Base-by-base conservation (phyloP, 2,797 vertebrate genomes). In the Petrocephalus sullivani region DNA sequence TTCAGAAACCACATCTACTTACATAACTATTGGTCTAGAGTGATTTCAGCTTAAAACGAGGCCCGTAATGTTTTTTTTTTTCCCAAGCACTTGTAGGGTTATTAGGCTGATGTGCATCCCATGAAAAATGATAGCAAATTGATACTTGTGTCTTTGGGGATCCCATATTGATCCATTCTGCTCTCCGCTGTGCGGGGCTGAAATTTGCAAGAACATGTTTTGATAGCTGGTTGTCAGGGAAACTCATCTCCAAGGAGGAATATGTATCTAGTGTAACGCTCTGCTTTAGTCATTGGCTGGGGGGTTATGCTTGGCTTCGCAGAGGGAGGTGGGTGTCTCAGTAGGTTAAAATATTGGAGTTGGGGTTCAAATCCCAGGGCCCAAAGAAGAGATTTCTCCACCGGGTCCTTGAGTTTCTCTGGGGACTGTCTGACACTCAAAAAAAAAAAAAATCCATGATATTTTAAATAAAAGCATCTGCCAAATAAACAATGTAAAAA, bases 51-150 rank as follows among this genome's bases (percentile, higher is more conserved):
- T 49, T 81, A 46, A 81, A 49, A 81, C 46, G 41, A 49, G 41
- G 16, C 75, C 75, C 16, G 6, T n/a, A 81, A n/a, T 81, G 41
- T 37, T 9, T 49, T 81, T 75, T 75, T 78, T 71, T 78, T 81
- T 49, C 6, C 60, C 2, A n/a, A 49, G 75, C 75, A 81, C 41
- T 81, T 81, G 75, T 81, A 81, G 75, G 75, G 37, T 81, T 81
- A 49, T 81, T 81, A 81, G 41, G 75, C 37, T 49, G 75, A 49
- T 78, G 71, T 19, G 37, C 37, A 81, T 81, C 75, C 49, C 41
- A 10, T 46, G 75, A 81, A 81, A 41, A 81, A 81, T 81, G 41
- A 81, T 81, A 41, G 75, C 75, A 81, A 81, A 81, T 49, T 81
- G 75, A 81, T 81, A 81, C 41, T 81, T 81, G 75, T 41, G 41